A percentile compares a stretch with the other conserved stretches of the same genome.
Evolutionary conservation across 2,113 vertebrate genomes (phyloP).

Genomic region (Maccullochella peelii): DNA sequence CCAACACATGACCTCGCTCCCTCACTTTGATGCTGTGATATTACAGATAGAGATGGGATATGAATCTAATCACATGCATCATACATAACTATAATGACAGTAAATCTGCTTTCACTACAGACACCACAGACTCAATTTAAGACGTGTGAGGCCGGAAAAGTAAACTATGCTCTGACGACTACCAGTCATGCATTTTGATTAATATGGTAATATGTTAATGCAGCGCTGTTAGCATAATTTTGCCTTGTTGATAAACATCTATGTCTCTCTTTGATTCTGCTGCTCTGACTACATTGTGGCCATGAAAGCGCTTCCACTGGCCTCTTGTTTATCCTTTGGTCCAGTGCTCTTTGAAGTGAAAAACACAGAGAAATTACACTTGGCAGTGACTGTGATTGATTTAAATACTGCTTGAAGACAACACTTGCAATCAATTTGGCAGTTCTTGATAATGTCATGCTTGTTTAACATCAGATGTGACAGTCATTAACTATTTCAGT

Average conservation of each 20-base stretch:
- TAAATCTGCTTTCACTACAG: slow-evolving; percentile 5
- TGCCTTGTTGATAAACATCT: slow-evolving; percentile 62
- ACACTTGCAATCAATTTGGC: slow-evolving; percentile 67
- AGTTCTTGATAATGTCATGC: slow-evolving; percentile 67
- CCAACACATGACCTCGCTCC: slow-evolving; percentile 31
- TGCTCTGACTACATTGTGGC: slow-evolving; percentile 38
- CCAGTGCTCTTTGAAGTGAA: slow-evolving; percentile 75
- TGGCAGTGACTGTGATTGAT: slow-evolving; percentile 72
- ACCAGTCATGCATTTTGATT: slow-evolving; percentile 65
- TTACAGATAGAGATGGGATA: slow-evolving; percentile 1
- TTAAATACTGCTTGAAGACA: slow-evolving; percentile 71
- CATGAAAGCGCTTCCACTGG: slow-evolving; percentile 58
- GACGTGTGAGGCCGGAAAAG: slow-evolving; percentile 40
- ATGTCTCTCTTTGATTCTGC: slow-evolving; percentile 74
- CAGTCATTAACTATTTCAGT: slow-evolving; percentile 49
- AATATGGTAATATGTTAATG: slow-evolving; percentile 84
- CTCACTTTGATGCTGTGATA: background rate
- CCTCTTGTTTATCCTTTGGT: slow-evolving; percentile 59
- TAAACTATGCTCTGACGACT: slow-evolving; percentile 55
- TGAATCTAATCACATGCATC: slow-evolving; percentile 10
- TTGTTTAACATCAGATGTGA: slow-evolving; percentile 66
- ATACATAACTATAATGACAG: background rate
- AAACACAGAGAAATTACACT: slow-evolving; percentile 68
- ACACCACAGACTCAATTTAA: background rate
- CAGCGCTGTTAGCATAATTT: slow-evolving; percentile 83